Evolutionary conservation across 2,888 invertebrate genomes (phyloP), one percentile per base, ranked within the genome.

Genomic region (Ennomos erosarius): DNA sequence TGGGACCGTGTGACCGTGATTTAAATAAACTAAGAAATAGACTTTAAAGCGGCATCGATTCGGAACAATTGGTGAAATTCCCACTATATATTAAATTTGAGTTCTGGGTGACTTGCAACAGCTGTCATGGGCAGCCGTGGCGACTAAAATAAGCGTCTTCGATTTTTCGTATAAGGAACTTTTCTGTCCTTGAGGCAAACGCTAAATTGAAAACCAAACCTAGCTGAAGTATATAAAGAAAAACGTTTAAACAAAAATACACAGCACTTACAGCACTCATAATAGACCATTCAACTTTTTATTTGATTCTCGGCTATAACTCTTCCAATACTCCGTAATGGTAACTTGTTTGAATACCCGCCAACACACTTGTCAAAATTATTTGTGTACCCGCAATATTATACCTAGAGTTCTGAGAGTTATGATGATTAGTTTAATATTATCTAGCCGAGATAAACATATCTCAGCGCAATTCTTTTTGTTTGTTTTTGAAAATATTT

Each of bases 351-450:
- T 59, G 59, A 59, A 42, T 51, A 38, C 13, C 37, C 54, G 54
- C 56, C 54, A 54, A 47, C 57, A 43, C 34, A 50, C 59, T 47
- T 48, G 65, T 70, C 61, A 50, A 63, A 67, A 65, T 65, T 70
- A 67, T 70, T 69, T 59, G 66, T 60, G 26, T 43, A 55, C 55
- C 45, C 55, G 37, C 65, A 62, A 64, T 59, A 47, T 52, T 59
- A 48, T 55, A 45, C 55, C 52, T 44, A 45, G 45, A 58, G 39
- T 54, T 57, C 26, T n/a, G 9, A 43, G 52, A 54, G 49, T 54
- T 59, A 59, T 55, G 51, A 39, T 55, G 47, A 57, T 56, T 55
- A 35, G 54, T 40, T 33, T 33, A 42, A 49, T 52, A 61, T 50
- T 53, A 56, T 61, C 50, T 52, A 42, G 36, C 38, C 12, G 49